Percentiles rank a stretch among this genome's conserved stretches.
Evolutionary conservation across 2,113 vertebrate species (phyloP).

Genomic region (Cyprinus carpio): DNA sequence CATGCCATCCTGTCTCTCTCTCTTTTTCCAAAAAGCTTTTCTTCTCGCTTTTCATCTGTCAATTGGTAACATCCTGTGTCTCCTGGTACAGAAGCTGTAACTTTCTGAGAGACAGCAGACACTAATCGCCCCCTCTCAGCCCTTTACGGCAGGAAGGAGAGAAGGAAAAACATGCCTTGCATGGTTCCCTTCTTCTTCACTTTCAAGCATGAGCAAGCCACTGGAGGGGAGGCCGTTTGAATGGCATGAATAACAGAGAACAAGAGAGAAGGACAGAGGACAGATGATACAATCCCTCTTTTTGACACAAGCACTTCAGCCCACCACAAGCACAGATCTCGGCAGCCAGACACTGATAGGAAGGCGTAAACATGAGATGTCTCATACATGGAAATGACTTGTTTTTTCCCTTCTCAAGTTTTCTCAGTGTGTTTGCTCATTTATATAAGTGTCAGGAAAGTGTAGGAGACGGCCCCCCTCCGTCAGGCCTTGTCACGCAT

Average conservation of each 20-base stretch:
- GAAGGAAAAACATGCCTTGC: conserved; percentile 54
- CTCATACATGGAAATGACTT: conserved; percentile 53
- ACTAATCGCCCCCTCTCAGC: conserved; percentile 57
- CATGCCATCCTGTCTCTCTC: conserved; percentile 28
- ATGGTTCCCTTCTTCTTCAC: conserved; percentile 53
- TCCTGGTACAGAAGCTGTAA: conserved; percentile 54
- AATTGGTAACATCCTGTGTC: conserved; percentile 47
- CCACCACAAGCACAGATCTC: conserved; percentile 54
- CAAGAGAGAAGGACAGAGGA: conserved; percentile 52
- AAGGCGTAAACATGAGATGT: conserved; percentile 59
- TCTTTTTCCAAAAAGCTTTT: conserved; percentile 32
- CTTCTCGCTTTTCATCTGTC: conserved; percentile 46
- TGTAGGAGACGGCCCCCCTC: conserved; percentile 29
- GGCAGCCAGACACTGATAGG: conserved; percentile 57
- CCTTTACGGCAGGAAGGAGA: conserved; percentile 52
- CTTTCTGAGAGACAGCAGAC: conserved; percentile 58
- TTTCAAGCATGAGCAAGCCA: conserved; percentile 60
- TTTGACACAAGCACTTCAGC: conserved; percentile 57
- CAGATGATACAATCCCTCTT: conserved; percentile 62
- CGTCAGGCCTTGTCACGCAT: conserved; percentile 37
- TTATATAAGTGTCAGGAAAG: conserved; percentile 43
- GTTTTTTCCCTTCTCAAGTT: conserved; percentile 49
- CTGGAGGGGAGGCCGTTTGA: conserved; percentile 53
- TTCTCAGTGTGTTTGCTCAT: conserved; percentile 50
- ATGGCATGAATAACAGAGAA: conserved; percentile 56